Conservation (phyloP, 1,140 invertebrate species). For the Nautilus pompilius region DNA sequence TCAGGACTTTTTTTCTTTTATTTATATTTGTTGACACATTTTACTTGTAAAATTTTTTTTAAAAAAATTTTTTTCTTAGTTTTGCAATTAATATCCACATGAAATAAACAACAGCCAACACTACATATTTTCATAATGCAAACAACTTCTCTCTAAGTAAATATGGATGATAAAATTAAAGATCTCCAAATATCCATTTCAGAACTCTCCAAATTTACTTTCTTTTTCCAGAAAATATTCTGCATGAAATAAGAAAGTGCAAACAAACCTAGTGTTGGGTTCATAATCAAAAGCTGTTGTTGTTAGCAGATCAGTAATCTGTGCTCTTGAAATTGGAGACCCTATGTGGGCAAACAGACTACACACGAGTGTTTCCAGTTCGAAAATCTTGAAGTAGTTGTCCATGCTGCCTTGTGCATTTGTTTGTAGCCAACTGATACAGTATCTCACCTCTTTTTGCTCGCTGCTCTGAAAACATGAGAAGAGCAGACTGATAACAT, state of each 20-base stretch:
- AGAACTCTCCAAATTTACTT: too few relatives aligned
- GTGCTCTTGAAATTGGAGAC: slow-evolving; percentile 8
- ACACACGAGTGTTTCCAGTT: slow-evolving; percentile 19
- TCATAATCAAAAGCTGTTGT: slow-evolving; percentile 26
- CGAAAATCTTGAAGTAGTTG: slow-evolving; percentile 16
- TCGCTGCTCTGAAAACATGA: slow-evolving; percentile 12
- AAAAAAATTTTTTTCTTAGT: too few relatives aligned
- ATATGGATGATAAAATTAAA: too few relatives aligned
- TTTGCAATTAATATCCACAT: too few relatives aligned
- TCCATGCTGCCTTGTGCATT: slow-evolving; percentile 11
- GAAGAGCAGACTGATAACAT: neutral
- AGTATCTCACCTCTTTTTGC: slow-evolving; percentile 17
- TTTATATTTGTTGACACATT: too few relatives aligned
- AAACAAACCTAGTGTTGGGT: slow-evolving; percentile 15
- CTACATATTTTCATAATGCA: too few relatives aligned
- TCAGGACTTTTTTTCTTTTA: too few relatives aligned
- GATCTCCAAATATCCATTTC: too few relatives aligned
- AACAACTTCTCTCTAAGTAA: too few relatives aligned
- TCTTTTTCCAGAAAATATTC: too few relatives aligned
- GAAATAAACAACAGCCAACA: too few relatives aligned
- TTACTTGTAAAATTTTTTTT: too few relatives aligned
- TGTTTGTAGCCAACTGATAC: slow-evolving; percentile 27
- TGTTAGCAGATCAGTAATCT: slow-evolving; percentile 16
- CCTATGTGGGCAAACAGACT: slow-evolving; percentile 22
- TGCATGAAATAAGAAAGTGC: neutral